phyloP scores from a whole-genome alignment of 2,113 vertebrate genomes.

The Coryphaenoides rupestris region DNA sequence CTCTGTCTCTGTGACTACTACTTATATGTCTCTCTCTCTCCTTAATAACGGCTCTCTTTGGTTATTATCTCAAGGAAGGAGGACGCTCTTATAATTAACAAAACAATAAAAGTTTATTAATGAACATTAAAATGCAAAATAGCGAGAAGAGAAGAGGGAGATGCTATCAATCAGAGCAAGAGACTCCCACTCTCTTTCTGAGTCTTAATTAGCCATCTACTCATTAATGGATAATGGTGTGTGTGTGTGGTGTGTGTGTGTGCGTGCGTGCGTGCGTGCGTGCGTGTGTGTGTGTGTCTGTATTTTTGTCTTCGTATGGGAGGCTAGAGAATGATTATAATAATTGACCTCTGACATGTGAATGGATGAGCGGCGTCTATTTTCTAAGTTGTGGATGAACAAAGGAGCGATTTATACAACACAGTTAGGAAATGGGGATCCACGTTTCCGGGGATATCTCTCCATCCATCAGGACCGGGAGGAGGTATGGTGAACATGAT shows the following conservation, averaged over 20 bases:
- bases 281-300: conserved; percentile 10
- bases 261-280: background rate
- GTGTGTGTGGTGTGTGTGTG: conserved; percentile 2
- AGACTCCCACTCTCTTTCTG: conserved; percentile 95
- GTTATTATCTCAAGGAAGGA: conserved; percentile 82
- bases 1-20: background rate
- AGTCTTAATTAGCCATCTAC: conserved; percentile 92
- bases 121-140: conserved; percentile 99
- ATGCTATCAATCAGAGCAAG: conserved; percentile 88
- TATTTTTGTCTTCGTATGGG: conserved; percentile 55
- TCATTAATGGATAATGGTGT: conserved; percentile 85
- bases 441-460: conserved; percentile 25
- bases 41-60: conserved; percentile 60
- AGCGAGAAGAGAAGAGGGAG: conserved; percentile 80
- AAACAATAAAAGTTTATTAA: conserved; percentile 99
- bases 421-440: conserved; percentile 45
- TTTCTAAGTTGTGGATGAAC: conserved; percentile 83
- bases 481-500: conserved; percentile 5
- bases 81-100: conserved; percentile 91
- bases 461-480: conserved; percentile 23
- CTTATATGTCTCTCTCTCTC: conserved; percentile 33
- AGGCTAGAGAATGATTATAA: conserved; percentile 83
- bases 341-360: conserved; percentile 89
- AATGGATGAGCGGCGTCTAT: conserved; percentile 83
- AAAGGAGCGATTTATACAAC: conserved; percentile 88